phyloP scores from a whole-genome alignment of 2,797 vertebrate species.

The Limnodromus scolopaceus region DNA sequence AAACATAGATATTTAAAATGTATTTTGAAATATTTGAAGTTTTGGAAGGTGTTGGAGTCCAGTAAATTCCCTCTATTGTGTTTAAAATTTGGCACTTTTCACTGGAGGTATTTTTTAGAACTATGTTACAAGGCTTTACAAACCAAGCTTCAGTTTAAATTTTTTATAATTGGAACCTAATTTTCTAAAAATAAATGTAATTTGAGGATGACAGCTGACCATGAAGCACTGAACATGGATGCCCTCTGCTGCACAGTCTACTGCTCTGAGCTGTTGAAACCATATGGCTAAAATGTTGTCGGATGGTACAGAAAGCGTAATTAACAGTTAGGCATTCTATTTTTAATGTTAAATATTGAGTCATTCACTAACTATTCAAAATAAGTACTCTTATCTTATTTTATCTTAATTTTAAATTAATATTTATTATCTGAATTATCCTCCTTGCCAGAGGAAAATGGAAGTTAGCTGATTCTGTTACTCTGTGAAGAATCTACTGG shows the following conservation, averaged over 20 bases:
- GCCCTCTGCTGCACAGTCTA: neutral
- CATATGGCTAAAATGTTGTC: neutral
- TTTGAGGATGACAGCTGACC: neutral
- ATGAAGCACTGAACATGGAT: neutral
- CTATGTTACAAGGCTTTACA: neutral
- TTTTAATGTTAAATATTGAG: neutral
- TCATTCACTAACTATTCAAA: neutral
- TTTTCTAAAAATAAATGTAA: neutral
- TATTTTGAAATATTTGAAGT: neutral
- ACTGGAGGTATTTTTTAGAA: neutral
- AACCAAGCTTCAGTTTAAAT: neutral
- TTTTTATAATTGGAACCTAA: neutral
- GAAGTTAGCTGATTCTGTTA: neutral
- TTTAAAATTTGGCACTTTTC: neutral
- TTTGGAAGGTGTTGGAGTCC: neutral
- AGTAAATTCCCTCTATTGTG: neutral
- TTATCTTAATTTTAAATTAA: neutral
- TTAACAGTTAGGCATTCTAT: neutral
- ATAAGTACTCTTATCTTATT: neutral
- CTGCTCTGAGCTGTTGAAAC: neutral
- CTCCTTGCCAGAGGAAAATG: neutral
- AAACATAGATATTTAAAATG: neutral
- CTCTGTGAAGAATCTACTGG: neutral
- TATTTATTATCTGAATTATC: neutral
- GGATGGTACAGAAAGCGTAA: neutral